These are phyloP conservation scores for Aphelenchoides avenae DNA, from an alignment of 1,140 invertebrate species.

Conservation along the genomic window DNA sequence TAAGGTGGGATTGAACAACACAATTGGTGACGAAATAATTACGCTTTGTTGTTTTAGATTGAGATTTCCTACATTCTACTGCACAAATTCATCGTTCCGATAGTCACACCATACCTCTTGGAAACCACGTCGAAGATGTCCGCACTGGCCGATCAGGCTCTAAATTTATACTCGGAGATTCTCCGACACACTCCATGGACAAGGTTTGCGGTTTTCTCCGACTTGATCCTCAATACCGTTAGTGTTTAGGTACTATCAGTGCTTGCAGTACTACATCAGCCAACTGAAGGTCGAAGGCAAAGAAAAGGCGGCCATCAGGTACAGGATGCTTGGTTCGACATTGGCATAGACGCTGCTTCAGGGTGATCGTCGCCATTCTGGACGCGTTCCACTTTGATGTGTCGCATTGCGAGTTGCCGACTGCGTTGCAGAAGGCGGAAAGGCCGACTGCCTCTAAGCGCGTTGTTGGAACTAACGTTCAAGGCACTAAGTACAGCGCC, in stretches of 20 bases:
- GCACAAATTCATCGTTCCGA: constrained; percentile 78
- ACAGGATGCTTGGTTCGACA: constrained; percentile 52
- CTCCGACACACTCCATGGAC: constrained; percentile 34
- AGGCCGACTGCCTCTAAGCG: no score
- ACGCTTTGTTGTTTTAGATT: constrained; percentile 34
- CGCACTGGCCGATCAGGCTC: constrained; percentile 75
- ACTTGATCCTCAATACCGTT: no score
- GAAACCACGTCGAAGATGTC: constrained; percentile 74
- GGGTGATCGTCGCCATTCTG: constrained; percentile 75
- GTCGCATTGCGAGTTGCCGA: constrained; percentile 13
- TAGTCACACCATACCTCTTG: constrained; percentile 75
- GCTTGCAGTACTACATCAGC: constrained; percentile 25
- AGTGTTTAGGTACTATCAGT: constrained; percentile 57
- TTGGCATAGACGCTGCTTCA: constrained; percentile 52
- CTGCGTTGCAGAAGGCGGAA: background rate
- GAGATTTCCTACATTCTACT: constrained; percentile 41
- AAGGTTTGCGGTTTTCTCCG: no score
- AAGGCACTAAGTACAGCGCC: constrained; percentile 7
- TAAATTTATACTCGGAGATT: constrained; percentile 51
- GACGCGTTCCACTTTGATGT: constrained; percentile 90
- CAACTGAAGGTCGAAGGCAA: constrained; percentile 73
- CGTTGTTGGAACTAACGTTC: no score
- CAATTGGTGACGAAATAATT: no score
- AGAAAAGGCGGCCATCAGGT: constrained; percentile 72
- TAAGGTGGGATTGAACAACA: constrained; percentile 25